These are phyloP conservation scores for Cabera pusaria DNA, from an alignment of 2,888 invertebrate genomes.

Conservation along the genomic window DNA sequence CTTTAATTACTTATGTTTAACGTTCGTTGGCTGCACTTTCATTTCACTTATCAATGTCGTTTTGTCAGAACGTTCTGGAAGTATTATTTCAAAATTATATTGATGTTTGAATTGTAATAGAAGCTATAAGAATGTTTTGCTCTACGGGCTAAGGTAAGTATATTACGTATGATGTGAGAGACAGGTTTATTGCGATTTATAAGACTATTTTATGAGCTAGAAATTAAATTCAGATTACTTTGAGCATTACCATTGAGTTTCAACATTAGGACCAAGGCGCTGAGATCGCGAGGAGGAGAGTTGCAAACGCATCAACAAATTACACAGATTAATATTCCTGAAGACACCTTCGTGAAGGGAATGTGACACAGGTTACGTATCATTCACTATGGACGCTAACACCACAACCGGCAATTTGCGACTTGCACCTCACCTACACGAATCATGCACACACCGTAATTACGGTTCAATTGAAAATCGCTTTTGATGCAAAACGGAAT, in stretches of 20 bases:
- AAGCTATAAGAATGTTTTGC: no score
- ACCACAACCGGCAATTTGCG: conserved; percentile 54
- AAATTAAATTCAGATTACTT: no score
- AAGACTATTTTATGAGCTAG: no score
- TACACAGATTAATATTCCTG: conserved; percentile 64
- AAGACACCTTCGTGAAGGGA: conserved; percentile 52
- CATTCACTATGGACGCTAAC: conserved; percentile 9
- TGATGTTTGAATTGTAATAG: no score
- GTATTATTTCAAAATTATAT: no score
- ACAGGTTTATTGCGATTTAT: no score
- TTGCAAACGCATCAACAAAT: conserved; percentile 41
- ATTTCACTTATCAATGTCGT: conserved; percentile 50
- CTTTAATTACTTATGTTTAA: conserved; percentile 43
- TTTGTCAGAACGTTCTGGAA: conserved; percentile 12
- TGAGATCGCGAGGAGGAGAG: conserved; percentile 8
- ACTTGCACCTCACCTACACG: conserved; percentile 40
- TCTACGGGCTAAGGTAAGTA: no score
- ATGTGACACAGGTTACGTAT: conserved; percentile 38
- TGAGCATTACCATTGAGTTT: no score
- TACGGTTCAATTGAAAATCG: conserved; percentile 52
- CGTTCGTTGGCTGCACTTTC: conserved; percentile 42
- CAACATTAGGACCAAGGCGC: no score
- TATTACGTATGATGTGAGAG: no score
- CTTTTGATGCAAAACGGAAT: conserved; percentile 32
- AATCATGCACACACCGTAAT: conserved; percentile 46